Conservation (phyloP, 2,113 vertebrate genomes). For the Sterrhoptilus dennistouni region DNA sequence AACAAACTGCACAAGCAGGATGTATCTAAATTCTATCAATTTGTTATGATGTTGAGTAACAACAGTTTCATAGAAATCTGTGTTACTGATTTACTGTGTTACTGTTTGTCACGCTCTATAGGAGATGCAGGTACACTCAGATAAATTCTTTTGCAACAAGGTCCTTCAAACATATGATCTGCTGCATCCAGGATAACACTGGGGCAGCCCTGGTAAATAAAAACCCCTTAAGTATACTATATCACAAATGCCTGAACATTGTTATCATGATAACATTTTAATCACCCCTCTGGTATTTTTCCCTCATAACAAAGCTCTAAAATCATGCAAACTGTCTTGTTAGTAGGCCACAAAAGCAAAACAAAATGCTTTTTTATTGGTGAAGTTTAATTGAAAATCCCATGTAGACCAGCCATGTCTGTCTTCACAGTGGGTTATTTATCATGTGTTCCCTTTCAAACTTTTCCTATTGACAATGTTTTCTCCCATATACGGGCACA, state of each 20-base stretch:
- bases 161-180: slow-evolving; percentile 26
- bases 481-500: background rate
- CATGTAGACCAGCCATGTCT: background rate
- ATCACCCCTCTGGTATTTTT: background rate
- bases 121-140: slow-evolving; percentile 20
- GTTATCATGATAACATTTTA: background rate
- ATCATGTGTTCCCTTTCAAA: background rate
- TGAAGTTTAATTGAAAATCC: slow-evolving; percentile 2
- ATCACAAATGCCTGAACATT: background rate
- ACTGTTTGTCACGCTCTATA: background rate
- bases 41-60: background rate
- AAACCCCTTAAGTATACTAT: background rate
- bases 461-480: background rate
- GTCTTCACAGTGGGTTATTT: background rate
- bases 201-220: background rate
- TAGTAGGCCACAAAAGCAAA: background rate
- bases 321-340: background rate
- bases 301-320: background rate
- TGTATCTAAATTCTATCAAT: background rate
- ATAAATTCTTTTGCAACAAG: background rate
- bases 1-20: background rate
- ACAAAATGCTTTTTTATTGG: background rate
- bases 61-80: background rate
- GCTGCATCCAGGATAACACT: background rate
- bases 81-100: too few species aligned